Conservation (phyloP, 2,113 vertebrate genomes). For the Aegotheles bennettii region DNA sequence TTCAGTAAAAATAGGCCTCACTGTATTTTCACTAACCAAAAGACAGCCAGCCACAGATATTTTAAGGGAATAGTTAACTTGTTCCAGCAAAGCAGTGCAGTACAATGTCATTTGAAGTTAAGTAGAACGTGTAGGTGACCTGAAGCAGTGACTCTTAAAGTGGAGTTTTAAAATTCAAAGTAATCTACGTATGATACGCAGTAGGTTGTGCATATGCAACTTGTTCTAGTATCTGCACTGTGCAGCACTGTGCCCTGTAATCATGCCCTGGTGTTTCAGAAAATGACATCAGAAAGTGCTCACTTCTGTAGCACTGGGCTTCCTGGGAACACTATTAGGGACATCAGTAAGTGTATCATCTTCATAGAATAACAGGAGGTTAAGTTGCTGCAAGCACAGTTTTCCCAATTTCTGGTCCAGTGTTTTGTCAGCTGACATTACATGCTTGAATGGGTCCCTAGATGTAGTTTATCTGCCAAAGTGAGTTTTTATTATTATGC, state of each 20-base stretch:
- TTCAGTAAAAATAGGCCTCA: background rate
- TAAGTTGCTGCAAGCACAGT: background rate
- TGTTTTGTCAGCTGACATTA: background rate
- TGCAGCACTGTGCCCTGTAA: background rate
- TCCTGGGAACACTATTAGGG: background rate
- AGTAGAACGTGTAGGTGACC: background rate
- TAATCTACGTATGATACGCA: background rate
- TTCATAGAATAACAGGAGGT: background rate
- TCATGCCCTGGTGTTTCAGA: background rate
- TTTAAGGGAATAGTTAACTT: background rate
- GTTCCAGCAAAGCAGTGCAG: background rate
- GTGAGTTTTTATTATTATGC: background rate
- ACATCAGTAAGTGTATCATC: background rate
- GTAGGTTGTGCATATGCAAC: background rate
- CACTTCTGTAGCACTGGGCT: background rate
- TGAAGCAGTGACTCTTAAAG: background rate
- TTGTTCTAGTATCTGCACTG: background rate
- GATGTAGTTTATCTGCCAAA: background rate
- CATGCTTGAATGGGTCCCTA: background rate
- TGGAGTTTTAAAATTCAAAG: background rate
- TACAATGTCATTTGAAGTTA: background rate
- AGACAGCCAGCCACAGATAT: background rate
- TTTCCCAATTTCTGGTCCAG: background rate
- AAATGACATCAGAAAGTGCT: background rate
- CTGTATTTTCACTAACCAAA: background rate